A percentile compares a stretch with the other conserved stretches of the same genome.
These are phyloP conservation scores for Drosophila nr. fundita DNA, from an alignment of 2,888 invertebrate species.

Conservation along the genomic window DNA sequence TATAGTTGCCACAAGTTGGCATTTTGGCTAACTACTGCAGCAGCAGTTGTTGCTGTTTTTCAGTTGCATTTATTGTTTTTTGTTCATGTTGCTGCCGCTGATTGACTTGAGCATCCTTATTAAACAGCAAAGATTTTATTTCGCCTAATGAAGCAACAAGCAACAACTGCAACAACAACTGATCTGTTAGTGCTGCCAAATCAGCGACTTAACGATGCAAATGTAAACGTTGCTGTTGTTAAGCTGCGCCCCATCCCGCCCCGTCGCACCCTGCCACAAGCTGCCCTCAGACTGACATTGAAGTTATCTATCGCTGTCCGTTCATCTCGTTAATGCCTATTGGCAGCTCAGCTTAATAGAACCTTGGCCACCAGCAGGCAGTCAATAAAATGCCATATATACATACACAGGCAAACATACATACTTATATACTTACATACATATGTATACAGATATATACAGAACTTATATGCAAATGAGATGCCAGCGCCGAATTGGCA, in stretches of 20 bases:
- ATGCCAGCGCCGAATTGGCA: slow-evolving; percentile 31
- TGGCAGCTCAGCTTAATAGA: slow-evolving; percentile 24
- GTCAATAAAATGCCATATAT: slow-evolving; percentile 40
- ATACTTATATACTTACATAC: neutral
- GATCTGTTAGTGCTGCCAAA: slow-evolving; percentile 44
- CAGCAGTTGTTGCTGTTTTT: slow-evolving; percentile 24
- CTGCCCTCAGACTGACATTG: slow-evolving; percentile 49
- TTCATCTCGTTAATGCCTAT: slow-evolving; percentile 57
- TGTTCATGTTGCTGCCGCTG: slow-evolving; percentile 41
- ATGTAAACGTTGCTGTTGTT: slow-evolving; percentile 48
- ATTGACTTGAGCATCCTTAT: slow-evolving; percentile 72
- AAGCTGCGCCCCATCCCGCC: slow-evolving; percentile 5
- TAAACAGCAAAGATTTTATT: slow-evolving; percentile 52
- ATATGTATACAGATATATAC: neutral
- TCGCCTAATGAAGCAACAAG: slow-evolving; percentile 71
- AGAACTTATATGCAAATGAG: slow-evolving; percentile 51
- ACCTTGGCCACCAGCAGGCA: slow-evolving; percentile 47
- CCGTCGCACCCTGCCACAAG: neutral
- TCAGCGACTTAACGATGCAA: slow-evolving; percentile 62
- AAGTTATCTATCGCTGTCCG: slow-evolving; percentile 51
- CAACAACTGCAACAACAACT: slow-evolving; percentile 30
- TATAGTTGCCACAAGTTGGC: slow-evolving; percentile 58
- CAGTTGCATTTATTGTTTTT: slow-evolving; percentile 31
- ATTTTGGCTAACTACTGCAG: slow-evolving; percentile 64
- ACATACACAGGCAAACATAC: neutral